Conservation (phyloP, 2,113 vertebrate species). For the Dromas ardeola region DNA sequence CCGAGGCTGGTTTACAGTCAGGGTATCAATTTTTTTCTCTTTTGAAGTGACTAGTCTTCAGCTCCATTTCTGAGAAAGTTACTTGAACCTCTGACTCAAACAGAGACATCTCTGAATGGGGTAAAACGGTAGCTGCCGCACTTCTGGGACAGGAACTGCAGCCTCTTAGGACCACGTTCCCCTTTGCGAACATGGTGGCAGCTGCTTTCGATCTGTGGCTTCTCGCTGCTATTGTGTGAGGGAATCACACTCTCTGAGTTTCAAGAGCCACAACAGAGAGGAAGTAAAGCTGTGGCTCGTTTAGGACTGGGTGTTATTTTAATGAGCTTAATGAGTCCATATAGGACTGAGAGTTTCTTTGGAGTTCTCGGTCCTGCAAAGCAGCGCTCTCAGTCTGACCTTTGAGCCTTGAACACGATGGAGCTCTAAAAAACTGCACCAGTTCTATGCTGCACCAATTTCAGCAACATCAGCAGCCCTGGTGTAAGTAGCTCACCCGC, state of each 20-base stretch:
- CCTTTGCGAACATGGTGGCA: constrained; percentile 17
- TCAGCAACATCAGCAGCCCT: constrained; percentile 13
- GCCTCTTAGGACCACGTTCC: neutral
- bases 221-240: constrained; percentile 35
- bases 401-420: neutral
- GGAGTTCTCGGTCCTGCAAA: constrained; percentile 5
- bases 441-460: neutral
- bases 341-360: constrained; percentile 17
- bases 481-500: neutral
- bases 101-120: neutral
- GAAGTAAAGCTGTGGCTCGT: constrained; percentile 50
- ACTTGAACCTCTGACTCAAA: constrained; percentile 34
- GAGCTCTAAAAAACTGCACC: constrained; percentile 17
- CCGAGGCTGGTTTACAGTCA: neutral
- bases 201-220: constrained; percentile 54
- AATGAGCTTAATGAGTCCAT: constrained; percentile 55
- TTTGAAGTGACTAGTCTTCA: neutral
- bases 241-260: constrained; percentile 31
- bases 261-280: constrained; percentile 41
- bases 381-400: neutral
- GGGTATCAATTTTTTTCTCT: neutral
- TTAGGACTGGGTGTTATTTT: constrained; percentile 55
- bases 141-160: constrained; percentile 26
- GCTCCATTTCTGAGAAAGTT: constrained; percentile 14
- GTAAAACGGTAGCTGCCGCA: neutral